A percentile compares a stretch with the other conserved stretches of the same genome.
Conservation (phyloP, 2,113 vertebrate genomes). For the Pleuronectes platessa region DNA sequence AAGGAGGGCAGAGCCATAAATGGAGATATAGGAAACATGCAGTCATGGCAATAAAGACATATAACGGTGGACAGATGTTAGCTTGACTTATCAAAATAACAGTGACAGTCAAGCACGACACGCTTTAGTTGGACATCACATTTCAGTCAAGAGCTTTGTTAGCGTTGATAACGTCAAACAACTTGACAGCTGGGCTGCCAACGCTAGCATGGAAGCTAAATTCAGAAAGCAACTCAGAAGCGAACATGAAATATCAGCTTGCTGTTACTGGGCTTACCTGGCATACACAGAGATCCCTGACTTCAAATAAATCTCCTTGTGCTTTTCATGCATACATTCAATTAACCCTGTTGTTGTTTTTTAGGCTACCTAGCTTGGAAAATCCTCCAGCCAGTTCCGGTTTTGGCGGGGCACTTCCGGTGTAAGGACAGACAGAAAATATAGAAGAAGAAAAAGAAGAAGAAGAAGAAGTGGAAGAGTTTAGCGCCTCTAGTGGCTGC, state of each 20-base stretch:
- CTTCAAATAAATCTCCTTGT: constrained; percentile 1
- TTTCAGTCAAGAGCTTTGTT: background rate
- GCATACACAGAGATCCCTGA: constrained; percentile 24
- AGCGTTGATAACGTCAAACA: background rate
- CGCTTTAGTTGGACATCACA: background rate
- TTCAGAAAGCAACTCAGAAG: background rate
- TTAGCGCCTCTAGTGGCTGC: constrained; percentile 38
- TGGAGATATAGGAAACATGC: background rate
- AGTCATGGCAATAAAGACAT: background rate
- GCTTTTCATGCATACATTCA: constrained; percentile 17
- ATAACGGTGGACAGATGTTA: background rate
- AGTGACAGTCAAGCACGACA: background rate
- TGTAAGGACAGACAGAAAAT: background rate
- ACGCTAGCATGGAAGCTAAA: constrained; percentile 13
- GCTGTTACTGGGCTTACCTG: constrained; percentile 34
- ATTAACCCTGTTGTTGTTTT: constrained; percentile 35
- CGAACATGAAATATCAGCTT: background rate
- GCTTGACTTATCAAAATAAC: background rate
- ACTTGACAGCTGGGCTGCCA: background rate
- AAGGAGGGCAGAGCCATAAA: background rate
- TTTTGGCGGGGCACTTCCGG: constrained; percentile 64
- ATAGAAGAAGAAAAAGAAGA: too few relatives aligned
- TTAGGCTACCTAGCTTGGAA: background rate
- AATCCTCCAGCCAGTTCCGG: constrained; percentile 30
- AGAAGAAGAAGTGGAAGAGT: background rate